Evolutionary conservation across 2,113 vertebrate genomes (phyloP).

Genomic region (Macaca fascicularis): T2T-MFA8v1.1 NC_088377.1:153775501-153776000

Average conservation of each 20-base stretch:
- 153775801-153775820: conserved; percentile 31
- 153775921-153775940: neutral
- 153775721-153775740: conserved; percentile 46
- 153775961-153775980: neutral
- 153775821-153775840: conserved; percentile 48
- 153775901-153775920: conserved; percentile 1
- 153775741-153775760: conserved; percentile 36
- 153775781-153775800: conserved; percentile 59
- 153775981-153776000: conserved; percentile 1
- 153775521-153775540: conserved; percentile 60
- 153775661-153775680: conserved; percentile 46
- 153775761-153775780: conserved; percentile 60
- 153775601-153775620: conserved; percentile 2
- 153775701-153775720: conserved; percentile 53
- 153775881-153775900: conserved; percentile 28
- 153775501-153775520: conserved; percentile 33
- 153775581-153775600: conserved; percentile 50
- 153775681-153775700: conserved; percentile 54
- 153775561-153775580: conserved; percentile 61
- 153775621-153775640: conserved; percentile 50
- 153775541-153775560: conserved; percentile 43
- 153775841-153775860: conserved; percentile 7
- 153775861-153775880: conserved; percentile 12
- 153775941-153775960: neutral
- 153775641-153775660: conserved; percentile 25